Evolutionary conservation across 2,113 vertebrate species (phyloP).

Genomic region (Pterocles gutturalis): DNA sequence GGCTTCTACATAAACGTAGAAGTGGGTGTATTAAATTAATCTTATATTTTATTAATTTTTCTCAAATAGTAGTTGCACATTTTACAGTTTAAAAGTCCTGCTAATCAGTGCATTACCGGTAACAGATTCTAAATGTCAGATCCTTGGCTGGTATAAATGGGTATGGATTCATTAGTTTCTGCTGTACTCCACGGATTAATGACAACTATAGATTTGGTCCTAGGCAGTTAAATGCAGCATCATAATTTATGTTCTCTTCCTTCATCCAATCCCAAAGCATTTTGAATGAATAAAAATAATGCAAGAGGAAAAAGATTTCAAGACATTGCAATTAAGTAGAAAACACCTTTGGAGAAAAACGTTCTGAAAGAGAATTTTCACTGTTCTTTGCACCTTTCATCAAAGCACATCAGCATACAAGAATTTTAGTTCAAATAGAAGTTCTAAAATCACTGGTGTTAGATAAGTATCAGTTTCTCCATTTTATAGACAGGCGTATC

Average conservation of each 20-base stretch:
- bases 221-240: not conserved
- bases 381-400: not conserved
- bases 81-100: slow-evolving; percentile 40
- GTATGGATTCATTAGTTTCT: slow-evolving; percentile 29
- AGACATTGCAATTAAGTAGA: not conserved
- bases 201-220: not conserved
- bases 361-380: not conserved
- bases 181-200: slow-evolving; percentile 17
- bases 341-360: not conserved
- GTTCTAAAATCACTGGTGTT: not conserved
- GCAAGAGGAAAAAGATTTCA: not conserved
- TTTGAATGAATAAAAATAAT: slow-evolving; percentile 17
- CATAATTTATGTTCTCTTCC: not conserved
- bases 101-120: not conserved
- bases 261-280: not conserved
- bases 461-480: not conserved
- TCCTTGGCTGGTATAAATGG: slow-evolving; percentile 6
- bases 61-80: not conserved
- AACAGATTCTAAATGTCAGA: slow-evolving; percentile 9
- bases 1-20: slow-evolving; percentile 8
- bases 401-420: not conserved
- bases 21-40: slow-evolving; percentile 9
- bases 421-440: not conserved
- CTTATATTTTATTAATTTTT: slow-evolving; percentile 25
- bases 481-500: not conserved